Evolutionary conservation across 2,888 invertebrate genomes (phyloP).

Genomic region (Mythimna pallens): DNA sequence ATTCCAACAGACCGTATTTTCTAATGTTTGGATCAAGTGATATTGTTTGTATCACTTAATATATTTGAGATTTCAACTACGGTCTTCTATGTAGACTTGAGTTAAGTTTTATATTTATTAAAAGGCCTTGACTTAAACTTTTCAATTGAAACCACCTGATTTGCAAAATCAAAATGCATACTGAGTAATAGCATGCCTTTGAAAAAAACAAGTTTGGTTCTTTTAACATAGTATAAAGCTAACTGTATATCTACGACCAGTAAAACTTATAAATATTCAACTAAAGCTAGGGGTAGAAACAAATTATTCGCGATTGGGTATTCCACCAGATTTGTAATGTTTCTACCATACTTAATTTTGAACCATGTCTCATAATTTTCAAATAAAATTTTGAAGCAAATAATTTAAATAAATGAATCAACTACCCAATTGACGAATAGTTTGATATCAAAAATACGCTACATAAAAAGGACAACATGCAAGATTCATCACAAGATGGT

Average conservation of each 20-base stretch:
- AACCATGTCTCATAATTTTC: too few relatives aligned
- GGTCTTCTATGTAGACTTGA: too few relatives aligned
- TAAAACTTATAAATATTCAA: constrained; percentile 8
- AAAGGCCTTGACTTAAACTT: neutral
- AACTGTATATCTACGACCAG: constrained; percentile 11
- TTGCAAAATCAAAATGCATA: constrained; percentile 15
- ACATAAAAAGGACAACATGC: constrained; percentile 51
- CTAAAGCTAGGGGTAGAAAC: constrained; percentile 32
- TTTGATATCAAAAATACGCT: constrained; percentile 21
- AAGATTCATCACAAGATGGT: constrained; percentile 33
- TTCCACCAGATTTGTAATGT: too few relatives aligned
- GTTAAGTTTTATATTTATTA: too few relatives aligned
- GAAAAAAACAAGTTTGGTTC: neutral
- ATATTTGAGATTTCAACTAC: neutral
- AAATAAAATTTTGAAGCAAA: too few relatives aligned
- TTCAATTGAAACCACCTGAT: constrained; percentile 1
- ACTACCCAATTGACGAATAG: constrained; percentile 21
- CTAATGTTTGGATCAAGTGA: neutral
- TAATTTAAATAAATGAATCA: too few relatives aligned
- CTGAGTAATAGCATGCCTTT: constrained; percentile 24
- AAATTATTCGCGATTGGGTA: constrained; percentile 32
- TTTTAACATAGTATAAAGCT: neutral
- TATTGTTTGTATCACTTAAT: neutral
- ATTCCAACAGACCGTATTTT: neutral
- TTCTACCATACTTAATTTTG: too few relatives aligned